These are phyloP conservation scores for Euwallacea fornicatus DNA, from an alignment of 1,140 invertebrate species.

Conservation along the genomic window DNA sequence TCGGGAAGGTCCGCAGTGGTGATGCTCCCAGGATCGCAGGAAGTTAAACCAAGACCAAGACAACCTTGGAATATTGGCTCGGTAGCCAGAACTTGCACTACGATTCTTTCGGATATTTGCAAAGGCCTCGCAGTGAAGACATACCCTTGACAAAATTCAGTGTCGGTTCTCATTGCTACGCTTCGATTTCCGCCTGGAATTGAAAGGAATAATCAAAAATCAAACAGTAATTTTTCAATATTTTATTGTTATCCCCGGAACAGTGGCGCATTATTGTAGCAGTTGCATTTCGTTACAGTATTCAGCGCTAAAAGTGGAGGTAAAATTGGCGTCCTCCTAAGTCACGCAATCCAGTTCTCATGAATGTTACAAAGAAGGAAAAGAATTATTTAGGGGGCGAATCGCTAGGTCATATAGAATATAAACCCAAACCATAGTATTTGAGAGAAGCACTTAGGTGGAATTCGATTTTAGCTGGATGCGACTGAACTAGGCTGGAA, in stretches of 20 bases:
- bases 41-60: constrained; percentile 88
- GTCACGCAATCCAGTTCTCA: too few relatives aligned
- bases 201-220: not conserved
- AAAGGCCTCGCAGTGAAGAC: constrained; percentile 88
- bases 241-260: not conserved
- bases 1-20: constrained; percentile 80
- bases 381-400: too few relatives aligned
- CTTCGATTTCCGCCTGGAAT: constrained; percentile 67
- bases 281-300: too few relatives aligned
- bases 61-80: constrained; percentile 86
- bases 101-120: constrained; percentile 80
- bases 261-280: too few relatives aligned
- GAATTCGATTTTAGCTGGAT: too few relatives aligned
- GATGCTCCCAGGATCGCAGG: constrained; percentile 83
- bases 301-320: too few relatives aligned
- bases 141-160: constrained; percentile 93
- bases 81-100: constrained; percentile 82
- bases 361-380: too few relatives aligned
- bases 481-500: too few relatives aligned
- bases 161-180: constrained; percentile 76
- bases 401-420: too few relatives aligned
- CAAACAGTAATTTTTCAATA: not conserved
- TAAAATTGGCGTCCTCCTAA: too few relatives aligned
- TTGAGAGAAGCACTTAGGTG: too few relatives aligned
- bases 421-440: too few relatives aligned